Percentiles rank a stretch among this genome's conserved stretches.
Evolutionary conservation across 2,888 invertebrate species (phyloP).

Genomic region (Dynastes hyllus): DNA sequence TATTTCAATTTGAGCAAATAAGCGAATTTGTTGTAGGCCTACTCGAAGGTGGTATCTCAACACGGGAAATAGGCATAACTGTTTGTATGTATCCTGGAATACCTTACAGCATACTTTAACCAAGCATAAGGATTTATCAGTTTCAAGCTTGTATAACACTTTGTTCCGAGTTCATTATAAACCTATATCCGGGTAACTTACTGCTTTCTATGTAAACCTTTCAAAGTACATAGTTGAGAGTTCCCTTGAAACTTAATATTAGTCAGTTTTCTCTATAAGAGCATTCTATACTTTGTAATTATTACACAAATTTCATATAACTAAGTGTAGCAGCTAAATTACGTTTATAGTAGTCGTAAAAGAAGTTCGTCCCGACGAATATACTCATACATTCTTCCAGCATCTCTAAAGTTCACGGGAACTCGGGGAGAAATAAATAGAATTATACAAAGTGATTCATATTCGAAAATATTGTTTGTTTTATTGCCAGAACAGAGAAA

Average conservation of each 20-base stretch:
- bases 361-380: conserved; percentile 4
- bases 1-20: no score
- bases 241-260: neutral
- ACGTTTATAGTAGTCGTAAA: conserved; percentile 16
- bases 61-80: no score
- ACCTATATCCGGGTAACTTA: no score
- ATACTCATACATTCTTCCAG: neutral
- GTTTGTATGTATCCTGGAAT: no score
- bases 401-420: conserved; percentile 6
- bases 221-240: neutral
- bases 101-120: no score
- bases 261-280: neutral
- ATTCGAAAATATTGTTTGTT: conserved; percentile 28
- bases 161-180: no score
- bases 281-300: conserved; percentile 7
- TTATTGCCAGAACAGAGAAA: conserved; percentile 19
- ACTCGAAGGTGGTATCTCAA: no score
- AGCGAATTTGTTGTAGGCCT: no score
- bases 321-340: conserved; percentile 1
- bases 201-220: neutral
- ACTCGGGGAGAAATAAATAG: conserved; percentile 30
- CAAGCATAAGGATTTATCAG: no score
- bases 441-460: conserved; percentile 39
- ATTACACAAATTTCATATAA: neutral
- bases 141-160: no score